Base-by-base conservation (phyloP, 2,113 vertebrate species). In the Phyllostomus discolor region DNA sequence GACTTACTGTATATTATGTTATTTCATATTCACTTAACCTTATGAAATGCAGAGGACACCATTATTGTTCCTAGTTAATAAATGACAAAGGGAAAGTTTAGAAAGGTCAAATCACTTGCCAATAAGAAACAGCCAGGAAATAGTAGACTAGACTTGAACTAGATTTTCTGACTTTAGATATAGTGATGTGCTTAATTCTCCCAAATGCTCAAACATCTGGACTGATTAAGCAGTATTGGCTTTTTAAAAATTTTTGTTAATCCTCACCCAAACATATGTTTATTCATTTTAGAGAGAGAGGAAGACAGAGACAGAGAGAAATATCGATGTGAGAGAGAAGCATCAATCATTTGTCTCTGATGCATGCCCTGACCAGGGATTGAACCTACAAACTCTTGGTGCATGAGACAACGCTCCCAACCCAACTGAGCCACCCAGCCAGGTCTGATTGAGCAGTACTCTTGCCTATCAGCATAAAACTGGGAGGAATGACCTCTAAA, bases 11-110 rank as follows among this genome's bases (percentile, higher is more conserved):
- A 43, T 75, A 93, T 48, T 81, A n/a, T 46, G 22, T 88, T 91
- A 91, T 70, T 85, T 84, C 46, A 87, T 54, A 82, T 19, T 94
- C 38, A 94, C 11, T 95, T 66, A 82, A 64, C 38, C 73, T 96
- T 83, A 88, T 75, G 43, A 76, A 84, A 84, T 43, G 33, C 69
- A 82, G 2, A 69, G 31, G 52, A 78, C 11, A 88, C 11, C 48
- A 91, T 76, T 67, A 90, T 41, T 92, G 10, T 85, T 89, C 41
- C 75, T 50, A 76, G 28, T 83, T 94, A 94, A 87, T 38, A 94
- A 87, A 83, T 22, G 33, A 88, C 94, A 92, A 90, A 87, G 10
- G 19, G 69, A 33, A 95, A 5, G 48, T 35, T 92, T 91, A 87
- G 50, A 92, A 86, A 93, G 28, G 16, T 81, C 15, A 89, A 95